These are phyloP conservation scores for Aldrovandia affinis DNA, from an alignment of 2,797 vertebrate genomes.

Conservation along the genomic window DNA sequence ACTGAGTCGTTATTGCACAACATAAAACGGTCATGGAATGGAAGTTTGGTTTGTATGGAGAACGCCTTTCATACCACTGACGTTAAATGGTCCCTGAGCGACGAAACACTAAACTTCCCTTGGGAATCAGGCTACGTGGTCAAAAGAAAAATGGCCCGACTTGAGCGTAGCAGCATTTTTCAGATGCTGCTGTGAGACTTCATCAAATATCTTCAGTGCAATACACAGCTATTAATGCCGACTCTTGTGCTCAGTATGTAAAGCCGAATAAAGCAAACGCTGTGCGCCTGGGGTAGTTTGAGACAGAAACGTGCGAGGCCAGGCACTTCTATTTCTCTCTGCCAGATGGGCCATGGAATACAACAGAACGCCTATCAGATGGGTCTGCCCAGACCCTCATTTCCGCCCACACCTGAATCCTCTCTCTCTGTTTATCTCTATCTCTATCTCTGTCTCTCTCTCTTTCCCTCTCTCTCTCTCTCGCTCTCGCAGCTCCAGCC, in stretches of 20 bases:
- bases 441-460: background rate
- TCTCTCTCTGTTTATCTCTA: background rate
- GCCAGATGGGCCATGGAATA: background rate
- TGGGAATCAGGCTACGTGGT: slow-evolving; percentile 35
- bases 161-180: background rate
- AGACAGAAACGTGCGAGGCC: background rate
- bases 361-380: background rate
- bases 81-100: slow-evolving; percentile 45
- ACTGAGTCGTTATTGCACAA: background rate
- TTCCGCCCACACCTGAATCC: slow-evolving; percentile 41
- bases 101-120: slow-evolving; percentile 54
- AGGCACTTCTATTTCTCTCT: background rate
- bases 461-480: background rate
- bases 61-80: slow-evolving; percentile 20
- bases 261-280: background rate
- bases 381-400: slow-evolving; percentile 17
- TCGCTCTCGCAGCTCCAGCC: slow-evolving; percentile 41
- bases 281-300: background rate
- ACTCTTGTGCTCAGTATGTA: background rate
- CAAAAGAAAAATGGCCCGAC: slow-evolving; percentile 56
- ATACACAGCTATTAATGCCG: background rate
- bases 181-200: background rate
- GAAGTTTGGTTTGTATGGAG: background rate
- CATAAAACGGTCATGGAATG: background rate
- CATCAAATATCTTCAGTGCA: background rate